Evolutionary conservation across 2,888 invertebrate genomes (phyloP).

Genomic region (Drosophila prostipennis): DNA sequence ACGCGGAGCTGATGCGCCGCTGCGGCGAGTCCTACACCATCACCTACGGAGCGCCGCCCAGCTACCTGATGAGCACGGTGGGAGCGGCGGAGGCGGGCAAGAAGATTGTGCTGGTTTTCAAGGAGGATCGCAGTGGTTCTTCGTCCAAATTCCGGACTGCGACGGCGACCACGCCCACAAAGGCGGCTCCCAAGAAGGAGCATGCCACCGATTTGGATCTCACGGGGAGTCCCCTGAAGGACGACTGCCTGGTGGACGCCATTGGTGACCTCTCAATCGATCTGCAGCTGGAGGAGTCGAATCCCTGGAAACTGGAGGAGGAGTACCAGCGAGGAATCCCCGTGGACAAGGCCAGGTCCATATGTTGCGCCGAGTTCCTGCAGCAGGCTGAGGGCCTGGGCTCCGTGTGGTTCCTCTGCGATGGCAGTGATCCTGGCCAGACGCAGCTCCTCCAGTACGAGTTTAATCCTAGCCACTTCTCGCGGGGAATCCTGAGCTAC

Average conservation of each 20-base stretch:
- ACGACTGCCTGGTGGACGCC: slow-evolving; percentile 80
- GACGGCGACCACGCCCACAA: slow-evolving; percentile 38
- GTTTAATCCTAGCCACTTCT: slow-evolving; percentile 62
- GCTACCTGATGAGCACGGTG: slow-evolving; percentile 69
- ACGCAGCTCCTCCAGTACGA: slow-evolving; percentile 78
- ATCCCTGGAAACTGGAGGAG: slow-evolving; percentile 80
- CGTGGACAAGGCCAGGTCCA: slow-evolving; percentile 69
- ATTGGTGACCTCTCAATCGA: slow-evolving; percentile 79
- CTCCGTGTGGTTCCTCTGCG: slow-evolving; percentile 87
- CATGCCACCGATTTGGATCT: slow-evolving; percentile 66
- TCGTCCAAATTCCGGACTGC: neutral
- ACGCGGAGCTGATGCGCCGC: slow-evolving; percentile 73
- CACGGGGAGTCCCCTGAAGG: slow-evolving; percentile 83
- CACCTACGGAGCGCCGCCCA: slow-evolving; percentile 65
- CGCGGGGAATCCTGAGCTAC: slow-evolving; percentile 79
- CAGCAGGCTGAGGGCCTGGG: slow-evolving; percentile 70
- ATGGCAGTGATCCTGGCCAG: slow-evolving; percentile 86
- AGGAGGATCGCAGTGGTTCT: slow-evolving; percentile 55
- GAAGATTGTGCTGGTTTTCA: slow-evolving; percentile 74
- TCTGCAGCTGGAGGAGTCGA: slow-evolving; percentile 53
- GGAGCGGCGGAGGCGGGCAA: slow-evolving; percentile 59
- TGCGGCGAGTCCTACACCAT: slow-evolving; percentile 71
- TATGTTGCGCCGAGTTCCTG: slow-evolving; percentile 72
- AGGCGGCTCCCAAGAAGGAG: slow-evolving; percentile 27
- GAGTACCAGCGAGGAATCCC: slow-evolving; percentile 78